Base-by-base conservation (phyloP, 2,888 invertebrate species). In the Callyntrura sp. region DNA sequence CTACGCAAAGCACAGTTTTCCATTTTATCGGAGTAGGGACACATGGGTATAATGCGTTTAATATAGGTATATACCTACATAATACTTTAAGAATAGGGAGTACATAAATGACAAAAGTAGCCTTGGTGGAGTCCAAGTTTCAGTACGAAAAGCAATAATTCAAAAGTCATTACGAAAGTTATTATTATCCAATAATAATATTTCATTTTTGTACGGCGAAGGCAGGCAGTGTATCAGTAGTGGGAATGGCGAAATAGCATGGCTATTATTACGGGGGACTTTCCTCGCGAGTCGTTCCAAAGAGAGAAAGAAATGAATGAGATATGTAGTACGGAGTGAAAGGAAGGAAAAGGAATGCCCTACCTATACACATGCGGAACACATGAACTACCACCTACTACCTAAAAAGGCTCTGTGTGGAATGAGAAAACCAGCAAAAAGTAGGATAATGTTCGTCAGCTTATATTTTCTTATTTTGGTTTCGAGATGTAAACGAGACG, bases 151-250 rank as follows among this genome's bases (percentile, higher is more conserved):
- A 23, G 83, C 65, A 84, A 70, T 73, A 84, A 84, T 84, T 84
- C 84, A 70, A 73, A 84, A 84, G 84, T 73, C 84, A 73, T 78
- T 78, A 55, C 57, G 73, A 51, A 73, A 73, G 70, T 73, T 73
- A 84, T 84, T 84, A 81, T 81, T 60, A 78, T 78, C 78, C 78
- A 78, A 78, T 78, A 78, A 78, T 78, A 20, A 78, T 78, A 78
- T 78, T 78, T 78, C 78, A 78, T 78, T 78, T n/a, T n/a, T 17
- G 45, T 73, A 20, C 12, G 20, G 6, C 43, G 23, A 73, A 45
- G 45, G 17, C n/a, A n/a, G n/a, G n/a, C 43, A 45, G 23, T 17
- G 48, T 48, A 73, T 73, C 45, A 73, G 23, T n/a, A n/a, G n/a
- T 73, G 17, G 43, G 48, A 48, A 73, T 73, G 45, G 45, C 11